These are phyloP conservation scores for Seriola rivoliana DNA, from an alignment of 2,113 vertebrate genomes.

Conservation along the genomic window DNA sequence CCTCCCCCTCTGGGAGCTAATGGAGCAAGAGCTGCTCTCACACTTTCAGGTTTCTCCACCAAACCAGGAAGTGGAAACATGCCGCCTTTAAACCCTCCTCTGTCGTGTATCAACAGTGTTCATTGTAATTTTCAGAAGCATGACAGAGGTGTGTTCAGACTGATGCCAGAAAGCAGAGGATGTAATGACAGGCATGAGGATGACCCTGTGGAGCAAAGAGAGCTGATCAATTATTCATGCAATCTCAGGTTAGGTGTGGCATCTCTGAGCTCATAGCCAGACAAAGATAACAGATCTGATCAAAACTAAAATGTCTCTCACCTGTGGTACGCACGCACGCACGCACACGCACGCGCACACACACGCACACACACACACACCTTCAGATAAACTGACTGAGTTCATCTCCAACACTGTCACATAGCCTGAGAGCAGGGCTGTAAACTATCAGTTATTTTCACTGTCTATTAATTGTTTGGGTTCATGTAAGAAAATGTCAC, in stretches of 20 bases:
- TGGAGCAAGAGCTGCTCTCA: too few species aligned
- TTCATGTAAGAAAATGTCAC: too few species aligned
- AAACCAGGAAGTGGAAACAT: too few species aligned
- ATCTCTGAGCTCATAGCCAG: constrained; percentile 6
- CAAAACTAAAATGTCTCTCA: background rate
- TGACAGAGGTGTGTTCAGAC: background rate
- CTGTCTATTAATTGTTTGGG: background rate
- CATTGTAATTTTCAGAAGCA: background rate
- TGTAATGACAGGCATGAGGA: constrained; percentile 42
- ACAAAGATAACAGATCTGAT: constrained; percentile 22
- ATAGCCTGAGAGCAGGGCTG: too few species aligned
- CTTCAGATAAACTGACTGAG: too few species aligned
- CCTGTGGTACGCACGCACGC: background rate
- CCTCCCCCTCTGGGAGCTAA: too few species aligned
- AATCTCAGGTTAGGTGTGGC: constrained; percentile 69
- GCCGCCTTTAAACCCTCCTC: too few species aligned
- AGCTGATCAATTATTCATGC: constrained; percentile 74
- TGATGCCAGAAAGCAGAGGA: constrained; percentile 4
- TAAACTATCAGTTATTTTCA: background rate
- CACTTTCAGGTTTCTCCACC: too few species aligned
- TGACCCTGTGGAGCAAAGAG: constrained; percentile 45
- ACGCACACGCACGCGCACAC: too few species aligned
- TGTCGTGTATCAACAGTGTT: too few species aligned
- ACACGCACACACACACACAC: background rate
- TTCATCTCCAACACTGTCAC: background rate